These are phyloP conservation scores for Vombatus ursinus DNA, from an alignment of 2,113 vertebrate genomes.

Conservation along the genomic window DNA sequence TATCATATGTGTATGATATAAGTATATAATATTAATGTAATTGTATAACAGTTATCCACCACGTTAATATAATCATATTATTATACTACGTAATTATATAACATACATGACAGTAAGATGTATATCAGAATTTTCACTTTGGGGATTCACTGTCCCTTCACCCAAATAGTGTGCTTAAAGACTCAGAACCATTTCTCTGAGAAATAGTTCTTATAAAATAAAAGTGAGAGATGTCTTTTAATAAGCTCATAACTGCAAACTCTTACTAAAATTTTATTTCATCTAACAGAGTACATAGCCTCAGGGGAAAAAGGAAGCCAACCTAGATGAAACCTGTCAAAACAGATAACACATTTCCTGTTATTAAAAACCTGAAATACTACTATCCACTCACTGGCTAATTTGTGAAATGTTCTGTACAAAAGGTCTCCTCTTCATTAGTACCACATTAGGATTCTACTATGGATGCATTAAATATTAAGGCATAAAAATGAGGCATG, in stretches of 20 bases:
- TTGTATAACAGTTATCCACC: background rate
- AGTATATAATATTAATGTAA: background rate
- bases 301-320: constrained; percentile 10
- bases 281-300: background rate
- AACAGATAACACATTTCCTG: constrained; percentile 31
- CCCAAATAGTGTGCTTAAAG: background rate
- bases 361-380: background rate
- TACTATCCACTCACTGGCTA: constrained; percentile 11
- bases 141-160: background rate
- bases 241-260: constrained; percentile 12
- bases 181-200: constrained; percentile 8
- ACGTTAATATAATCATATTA: background rate
- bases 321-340: constrained; percentile 32
- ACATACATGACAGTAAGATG: background rate
- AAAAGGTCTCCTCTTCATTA: constrained; percentile 20
- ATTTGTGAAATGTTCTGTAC: constrained; percentile 14
- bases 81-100: background rate
- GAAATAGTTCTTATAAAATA: background rate
- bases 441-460: background rate
- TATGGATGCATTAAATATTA: constrained; percentile 19
- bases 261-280: constrained; percentile 18
- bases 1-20: background rate
- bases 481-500: constrained; percentile 16
- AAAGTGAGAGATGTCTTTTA: background rate
- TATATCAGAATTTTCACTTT: background rate